Conservation (phyloP, 2,888 invertebrate genomes). For the Tachina lurida region DNA sequence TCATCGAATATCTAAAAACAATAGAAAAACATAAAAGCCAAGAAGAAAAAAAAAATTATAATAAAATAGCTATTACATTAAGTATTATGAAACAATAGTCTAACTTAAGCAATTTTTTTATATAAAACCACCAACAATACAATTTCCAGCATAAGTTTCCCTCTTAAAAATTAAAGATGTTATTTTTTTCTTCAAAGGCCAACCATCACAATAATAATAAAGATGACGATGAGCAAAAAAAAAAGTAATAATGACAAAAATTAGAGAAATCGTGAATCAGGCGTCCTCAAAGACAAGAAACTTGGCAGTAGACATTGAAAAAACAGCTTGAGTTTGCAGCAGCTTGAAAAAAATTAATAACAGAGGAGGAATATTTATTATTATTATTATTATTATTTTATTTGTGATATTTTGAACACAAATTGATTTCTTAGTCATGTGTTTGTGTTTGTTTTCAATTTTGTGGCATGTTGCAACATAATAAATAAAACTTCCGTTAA, state of each 20-base stretch:
- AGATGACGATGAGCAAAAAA: slow-evolving; percentile 13
- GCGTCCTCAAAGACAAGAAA: slow-evolving; percentile 51
- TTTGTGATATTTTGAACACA: slow-evolving; percentile 42
- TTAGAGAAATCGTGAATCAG: slow-evolving; percentile 57
- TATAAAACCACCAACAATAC: slow-evolving; percentile 42
- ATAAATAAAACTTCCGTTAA: slow-evolving; percentile 42
- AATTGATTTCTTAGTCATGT: slow-evolving; percentile 43
- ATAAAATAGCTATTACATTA: slow-evolving; percentile 53
- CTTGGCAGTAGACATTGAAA: slow-evolving; percentile 58
- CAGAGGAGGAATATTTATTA: slow-evolving; percentile 46
- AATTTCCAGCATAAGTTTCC: slow-evolving; percentile 24
- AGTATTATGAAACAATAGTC: slow-evolving; percentile 54
- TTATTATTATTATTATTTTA: slow-evolving; percentile 28
- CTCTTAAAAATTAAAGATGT: slow-evolving; percentile 48
- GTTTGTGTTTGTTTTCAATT: background rate
- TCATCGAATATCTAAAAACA: slow-evolving; percentile 52
- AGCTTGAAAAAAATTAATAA: slow-evolving; percentile 34
- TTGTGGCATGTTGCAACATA: slow-evolving; percentile 22
- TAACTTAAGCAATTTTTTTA: slow-evolving; percentile 22
- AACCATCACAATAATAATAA: slow-evolving; percentile 34
- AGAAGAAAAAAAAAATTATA: slow-evolving; percentile 4
- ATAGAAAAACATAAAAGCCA: slow-evolving; percentile 27
- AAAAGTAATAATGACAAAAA: slow-evolving; percentile 28
- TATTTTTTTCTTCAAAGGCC: slow-evolving; percentile 55
- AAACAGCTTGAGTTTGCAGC: slow-evolving; percentile 14